Base-by-base conservation (phyloP, 2,113 vertebrate species). In the Paradoxurus hermaphroditus region DNA sequence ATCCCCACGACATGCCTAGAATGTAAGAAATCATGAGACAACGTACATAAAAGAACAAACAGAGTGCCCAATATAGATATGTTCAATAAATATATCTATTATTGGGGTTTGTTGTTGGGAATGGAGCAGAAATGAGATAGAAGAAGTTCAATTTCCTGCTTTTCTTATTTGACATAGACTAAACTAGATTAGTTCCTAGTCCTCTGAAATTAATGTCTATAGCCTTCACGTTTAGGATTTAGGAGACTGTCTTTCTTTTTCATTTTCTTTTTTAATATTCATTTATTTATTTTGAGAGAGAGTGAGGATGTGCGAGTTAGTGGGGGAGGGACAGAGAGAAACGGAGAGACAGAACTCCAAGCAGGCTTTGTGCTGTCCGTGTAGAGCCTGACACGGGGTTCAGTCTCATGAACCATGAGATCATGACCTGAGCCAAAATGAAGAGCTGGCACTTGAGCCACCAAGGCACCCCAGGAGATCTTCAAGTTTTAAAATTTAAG, bases 401-500 rank as follows among this genome's bases (percentile, higher is more conserved):
- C 56, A 59, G 56, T 59, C 56, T 59, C 56, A 59, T 59, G 56
- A 59, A 59, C 18, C 56, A 59, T 59, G 56, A 59, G 21, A 59
- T 59, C 19, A 59, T 59, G 56, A 59, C 2, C 56, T 59, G 56
- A 59, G 56, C 21, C 56, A 59, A 59, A 59, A 59, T 59, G 7
- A 59, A 59, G 56, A 23, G 56, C 23, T 53, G 21, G 56, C 56
- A 59, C 21, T 23, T 59, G 56, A 21, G 56, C 56, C 56, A 59
- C 56, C 7, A 23, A 59, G 21, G 56, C 56, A 59, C 56, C 51
- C 15, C 15, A 53, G 51, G 0, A 94, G 51, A 65, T 29, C 34
- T 67, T 89, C 27, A 44, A 3, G 36, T 77, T 90, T 90, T 77
- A 23, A 68, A 68, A 65, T 56, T 94, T 65, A 86, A 82, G 34